Evolutionary conservation across 2,113 vertebrate species (phyloP).

Genomic region (Eonycteris spelaea): DNA sequence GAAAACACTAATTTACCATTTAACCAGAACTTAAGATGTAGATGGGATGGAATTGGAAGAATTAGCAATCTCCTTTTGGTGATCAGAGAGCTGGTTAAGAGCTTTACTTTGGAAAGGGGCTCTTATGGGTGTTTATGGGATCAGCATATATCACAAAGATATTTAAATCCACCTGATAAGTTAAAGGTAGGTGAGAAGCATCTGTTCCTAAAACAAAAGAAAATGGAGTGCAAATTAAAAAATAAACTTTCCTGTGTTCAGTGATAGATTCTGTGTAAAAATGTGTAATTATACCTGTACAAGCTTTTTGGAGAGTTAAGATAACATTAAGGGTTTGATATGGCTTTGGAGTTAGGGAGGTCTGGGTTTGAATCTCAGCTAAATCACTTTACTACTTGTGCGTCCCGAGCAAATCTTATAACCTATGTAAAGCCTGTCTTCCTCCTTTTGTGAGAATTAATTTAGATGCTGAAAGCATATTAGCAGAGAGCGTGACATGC

Average conservation of each 20-base stretch:
- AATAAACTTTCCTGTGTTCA: background rate
- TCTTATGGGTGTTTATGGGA: background rate
- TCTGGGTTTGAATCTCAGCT: background rate
- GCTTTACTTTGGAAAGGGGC: background rate
- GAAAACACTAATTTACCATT: background rate
- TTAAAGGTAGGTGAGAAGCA: background rate
- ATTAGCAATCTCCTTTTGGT: background rate
- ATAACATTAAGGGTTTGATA: background rate
- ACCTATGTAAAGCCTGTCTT: background rate
- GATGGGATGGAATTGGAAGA: background rate
- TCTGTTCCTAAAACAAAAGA: background rate
- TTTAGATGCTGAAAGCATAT: conserved; percentile 22
- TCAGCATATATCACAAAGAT: background rate
- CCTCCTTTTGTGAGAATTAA: background rate
- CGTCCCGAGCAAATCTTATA: background rate
- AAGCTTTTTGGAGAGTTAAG: background rate
- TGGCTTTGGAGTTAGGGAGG: conserved; percentile 19
- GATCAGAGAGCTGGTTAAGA: background rate
- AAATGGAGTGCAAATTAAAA: background rate
- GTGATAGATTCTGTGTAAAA: background rate
- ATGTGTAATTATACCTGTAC: background rate
- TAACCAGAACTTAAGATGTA: background rate
- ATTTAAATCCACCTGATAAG: background rate
- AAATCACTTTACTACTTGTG: background rate
- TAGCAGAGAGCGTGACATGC: background rate